Conservation (phyloP, 23 tunicate genomes). For the Corella eumyota region DNA sequence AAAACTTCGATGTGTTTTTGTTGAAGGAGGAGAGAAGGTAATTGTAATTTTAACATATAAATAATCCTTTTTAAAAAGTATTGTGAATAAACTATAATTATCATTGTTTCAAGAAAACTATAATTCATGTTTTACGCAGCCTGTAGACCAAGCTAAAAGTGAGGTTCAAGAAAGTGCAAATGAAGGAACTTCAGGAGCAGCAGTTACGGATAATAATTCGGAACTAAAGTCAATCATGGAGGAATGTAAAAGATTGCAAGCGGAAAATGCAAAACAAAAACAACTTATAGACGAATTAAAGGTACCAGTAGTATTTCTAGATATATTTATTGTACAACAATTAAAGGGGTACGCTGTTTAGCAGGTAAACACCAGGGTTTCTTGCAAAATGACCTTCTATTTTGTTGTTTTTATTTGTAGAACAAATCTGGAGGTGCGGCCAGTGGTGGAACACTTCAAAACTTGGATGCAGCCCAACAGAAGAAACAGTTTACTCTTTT, state of each 20-base stretch:
- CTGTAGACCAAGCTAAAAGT: not conserved
- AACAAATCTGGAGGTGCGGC: no score
- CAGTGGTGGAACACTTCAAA: no score
- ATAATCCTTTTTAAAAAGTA: not conserved
- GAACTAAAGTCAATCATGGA: constrained; percentile 80
- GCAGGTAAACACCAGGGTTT: no score
- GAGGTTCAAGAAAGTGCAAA: no score
- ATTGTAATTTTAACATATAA: not conserved
- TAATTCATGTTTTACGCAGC: no score
- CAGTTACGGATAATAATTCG: not conserved
- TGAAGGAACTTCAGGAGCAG: not conserved
- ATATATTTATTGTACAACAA: no score
- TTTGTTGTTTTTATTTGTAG: no score
- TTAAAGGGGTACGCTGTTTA: no score
- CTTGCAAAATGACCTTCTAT: no score
- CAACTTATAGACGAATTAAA: constrained; percentile 32
- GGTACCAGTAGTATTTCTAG: constrained; percentile 33
- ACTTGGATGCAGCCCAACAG: constrained; percentile 14
- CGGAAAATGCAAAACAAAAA: constrained; percentile 53
- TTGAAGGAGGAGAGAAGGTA: constrained; percentile 34
- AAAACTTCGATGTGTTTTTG: constrained; percentile 78
- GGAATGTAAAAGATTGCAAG: constrained; percentile 78
- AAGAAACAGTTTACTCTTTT: constrained; percentile 11
- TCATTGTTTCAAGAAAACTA: no score
- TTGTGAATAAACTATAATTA: not conserved